Conservation (phyloP, 2,888 invertebrate species). For the Halocaridina rubra region DNA sequence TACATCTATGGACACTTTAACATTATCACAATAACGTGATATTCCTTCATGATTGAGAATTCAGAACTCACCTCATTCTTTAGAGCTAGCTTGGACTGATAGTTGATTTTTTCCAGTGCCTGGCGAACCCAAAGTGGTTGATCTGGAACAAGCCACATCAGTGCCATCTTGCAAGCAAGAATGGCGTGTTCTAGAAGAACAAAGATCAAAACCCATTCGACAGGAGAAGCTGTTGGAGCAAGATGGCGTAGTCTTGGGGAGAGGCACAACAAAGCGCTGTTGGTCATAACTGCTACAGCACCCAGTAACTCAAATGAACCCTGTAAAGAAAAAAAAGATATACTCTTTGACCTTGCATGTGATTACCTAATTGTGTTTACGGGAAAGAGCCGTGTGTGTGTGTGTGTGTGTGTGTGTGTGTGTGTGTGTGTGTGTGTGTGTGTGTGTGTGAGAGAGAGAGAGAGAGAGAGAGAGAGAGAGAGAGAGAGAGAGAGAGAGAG, state of each 20-base stretch:
- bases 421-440: too few species aligned
- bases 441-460: not conserved
- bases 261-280: slow-evolving; percentile 79
- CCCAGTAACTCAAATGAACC: slow-evolving; percentile 77
- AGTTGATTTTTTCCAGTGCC: slow-evolving; percentile 57
- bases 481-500: not conserved
- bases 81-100: slow-evolving; percentile 59
- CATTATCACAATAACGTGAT: not conserved
- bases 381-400: too few species aligned
- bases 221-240: slow-evolving; percentile 68
- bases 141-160: not conserved
- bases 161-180: slow-evolving; percentile 11
- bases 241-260: slow-evolving; percentile 75
- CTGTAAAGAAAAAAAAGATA: not conserved
- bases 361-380: too few species aligned
- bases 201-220: slow-evolving; percentile 75
- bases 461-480: not conserved
- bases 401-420: not conserved
- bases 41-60: not conserved
- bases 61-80: slow-evolving; percentile 49
- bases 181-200: slow-evolving; percentile 68
- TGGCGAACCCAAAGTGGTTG: slow-evolving; percentile 61
- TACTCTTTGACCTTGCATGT: not conserved
- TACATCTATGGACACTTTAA: not conserved
- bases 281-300: slow-evolving; percentile 78